phyloP scores from a whole-genome alignment of 92 coral and sea anemone genomes.

The Palythoa heliodiscus region DNA sequence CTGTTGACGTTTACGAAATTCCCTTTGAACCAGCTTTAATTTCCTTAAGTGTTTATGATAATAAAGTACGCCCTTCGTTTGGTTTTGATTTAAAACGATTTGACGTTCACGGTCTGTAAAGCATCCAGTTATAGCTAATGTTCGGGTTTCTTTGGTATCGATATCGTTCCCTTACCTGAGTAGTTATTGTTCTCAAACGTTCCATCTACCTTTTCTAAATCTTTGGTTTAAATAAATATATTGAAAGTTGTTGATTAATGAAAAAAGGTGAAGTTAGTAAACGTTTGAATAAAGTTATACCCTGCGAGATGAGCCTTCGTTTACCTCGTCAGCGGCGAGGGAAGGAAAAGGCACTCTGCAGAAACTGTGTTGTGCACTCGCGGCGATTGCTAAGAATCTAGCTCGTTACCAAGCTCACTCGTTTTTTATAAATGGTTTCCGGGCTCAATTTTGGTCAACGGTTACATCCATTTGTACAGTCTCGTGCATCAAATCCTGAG shows the following conservation, averaged over 20 bases:
- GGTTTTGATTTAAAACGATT: background rate
- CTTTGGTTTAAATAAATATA: background rate
- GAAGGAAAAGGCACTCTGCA: no score
- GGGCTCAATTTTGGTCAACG: no score
- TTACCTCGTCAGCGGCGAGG: no score
- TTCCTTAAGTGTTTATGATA: background rate
- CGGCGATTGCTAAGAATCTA: no score
- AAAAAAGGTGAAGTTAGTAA: background rate
- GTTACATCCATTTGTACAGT: no score
- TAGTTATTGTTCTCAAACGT: background rate
- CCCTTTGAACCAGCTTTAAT: background rate
- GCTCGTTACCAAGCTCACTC: no score
- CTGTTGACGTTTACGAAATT: background rate
- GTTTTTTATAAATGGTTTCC: no score
- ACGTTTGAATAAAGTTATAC: background rate
- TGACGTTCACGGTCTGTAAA: background rate
- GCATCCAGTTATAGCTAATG: background rate
- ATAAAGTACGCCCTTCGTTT: background rate
- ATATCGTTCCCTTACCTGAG: background rate
- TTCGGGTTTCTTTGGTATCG: background rate
- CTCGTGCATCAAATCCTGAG: no score
- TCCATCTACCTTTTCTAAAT: background rate
- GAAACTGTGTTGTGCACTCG: no score
- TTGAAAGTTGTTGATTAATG: background rate
- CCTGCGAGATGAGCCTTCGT: no score